phyloP scores from a whole-genome alignment of 2,888 invertebrate genomes.

The Embidobia sp. region DNA sequence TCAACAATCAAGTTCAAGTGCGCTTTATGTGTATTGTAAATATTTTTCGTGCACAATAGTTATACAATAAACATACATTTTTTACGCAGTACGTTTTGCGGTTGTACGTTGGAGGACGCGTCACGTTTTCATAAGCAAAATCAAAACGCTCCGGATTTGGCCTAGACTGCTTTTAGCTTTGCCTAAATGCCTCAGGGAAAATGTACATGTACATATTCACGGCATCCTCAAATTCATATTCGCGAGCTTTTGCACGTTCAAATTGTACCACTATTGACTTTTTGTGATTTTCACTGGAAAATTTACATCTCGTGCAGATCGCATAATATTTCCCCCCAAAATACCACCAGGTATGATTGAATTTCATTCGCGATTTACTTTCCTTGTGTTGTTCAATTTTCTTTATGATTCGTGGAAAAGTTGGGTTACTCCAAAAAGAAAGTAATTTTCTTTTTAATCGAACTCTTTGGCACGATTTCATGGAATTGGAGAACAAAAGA shows the following conservation, averaged over 20 bases:
- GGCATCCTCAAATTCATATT: conserved; percentile 43
- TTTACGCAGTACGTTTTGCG: conserved; percentile 16
- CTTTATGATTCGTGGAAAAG: conserved; percentile 5
- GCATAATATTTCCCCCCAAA: conserved; percentile 35
- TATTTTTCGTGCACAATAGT: background rate
- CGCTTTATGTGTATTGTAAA: background rate
- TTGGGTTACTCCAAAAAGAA: background rate
- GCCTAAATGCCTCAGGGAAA: conserved; percentile 49
- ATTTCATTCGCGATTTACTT: conserved; percentile 24
- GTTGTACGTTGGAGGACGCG: conserved; percentile 13
- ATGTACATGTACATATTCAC: conserved; percentile 20
- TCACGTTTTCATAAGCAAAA: conserved; percentile 50
- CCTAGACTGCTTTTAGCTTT: conserved; percentile 31
- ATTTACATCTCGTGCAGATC: conserved; percentile 37
- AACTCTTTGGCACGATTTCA: no score
- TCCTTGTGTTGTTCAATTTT: background rate
- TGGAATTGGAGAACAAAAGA: no score
- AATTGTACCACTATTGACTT: conserved; percentile 46
- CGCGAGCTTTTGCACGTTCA: conserved; percentile 39
- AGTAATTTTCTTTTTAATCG: conserved; percentile 2
- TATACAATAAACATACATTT: conserved; percentile 9
- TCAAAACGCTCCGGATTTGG: conserved; percentile 29
- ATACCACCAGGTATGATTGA: conserved; percentile 7
- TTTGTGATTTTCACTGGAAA: conserved; percentile 31
- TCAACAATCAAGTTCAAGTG: conserved; percentile 18